Percentiles rank a stretch among this genome's conserved stretches.
These are phyloP conservation scores for Sitobion miscanthi DNA, from an alignment of 1,140 invertebrate species.

Conservation along the genomic window DNA sequence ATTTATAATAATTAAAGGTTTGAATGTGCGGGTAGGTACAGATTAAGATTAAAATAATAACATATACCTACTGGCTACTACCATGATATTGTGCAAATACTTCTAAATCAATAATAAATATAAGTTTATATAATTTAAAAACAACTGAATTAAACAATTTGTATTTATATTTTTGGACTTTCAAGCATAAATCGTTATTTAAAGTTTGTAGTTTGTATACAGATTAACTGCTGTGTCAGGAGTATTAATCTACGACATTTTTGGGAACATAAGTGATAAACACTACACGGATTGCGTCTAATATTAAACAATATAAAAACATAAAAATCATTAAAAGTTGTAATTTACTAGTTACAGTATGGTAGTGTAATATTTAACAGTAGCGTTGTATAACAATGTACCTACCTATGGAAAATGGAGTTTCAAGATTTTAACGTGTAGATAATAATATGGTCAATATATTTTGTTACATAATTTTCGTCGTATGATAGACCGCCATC, in stretches of 20 bases:
- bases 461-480: not conserved
- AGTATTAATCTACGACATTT: not conserved
- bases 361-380: not conserved
- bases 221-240: not conserved
- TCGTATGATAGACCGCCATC: not conserved
- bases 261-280: not conserved
- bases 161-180: not conserved
- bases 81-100: not conserved
- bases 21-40: not conserved
- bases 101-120: not conserved
- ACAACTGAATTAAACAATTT: not conserved
- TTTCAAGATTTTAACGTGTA: not conserved
- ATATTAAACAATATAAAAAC: not conserved
- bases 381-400: not conserved
- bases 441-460: not conserved
- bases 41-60: not conserved
- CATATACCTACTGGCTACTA: not conserved
- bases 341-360: not conserved
- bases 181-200: not conserved
- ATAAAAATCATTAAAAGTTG: not conserved
- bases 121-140: not conserved
- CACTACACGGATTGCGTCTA: not conserved
- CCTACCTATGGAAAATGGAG: not conserved
- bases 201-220: not conserved
- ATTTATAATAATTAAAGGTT: no score